Evolutionary conservation across 1,140 invertebrate species (phyloP).

Genomic region (Drosophila gunungcola): DNA sequence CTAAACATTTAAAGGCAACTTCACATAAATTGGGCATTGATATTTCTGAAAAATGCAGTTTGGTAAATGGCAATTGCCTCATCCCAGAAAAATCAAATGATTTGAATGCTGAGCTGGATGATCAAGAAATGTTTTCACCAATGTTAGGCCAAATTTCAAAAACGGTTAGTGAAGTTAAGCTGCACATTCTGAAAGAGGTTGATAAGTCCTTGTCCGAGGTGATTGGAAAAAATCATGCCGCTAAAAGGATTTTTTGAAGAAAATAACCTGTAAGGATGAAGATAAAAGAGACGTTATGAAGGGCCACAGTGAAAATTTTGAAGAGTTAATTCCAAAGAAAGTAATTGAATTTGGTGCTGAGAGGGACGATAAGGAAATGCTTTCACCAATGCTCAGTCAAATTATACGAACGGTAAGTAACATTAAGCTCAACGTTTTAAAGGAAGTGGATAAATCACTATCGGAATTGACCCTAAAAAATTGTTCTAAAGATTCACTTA

Average conservation of each 20-base stretch:
- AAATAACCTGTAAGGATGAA: background rate
- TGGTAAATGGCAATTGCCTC: background rate
- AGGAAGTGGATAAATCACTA: slow-evolving; percentile 1
- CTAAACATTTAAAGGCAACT: background rate
- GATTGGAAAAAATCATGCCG: background rate
- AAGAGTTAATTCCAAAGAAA: too few relatives aligned
- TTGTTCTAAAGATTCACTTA: background rate
- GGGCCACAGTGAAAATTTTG: too few relatives aligned
- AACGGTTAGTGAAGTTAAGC: background rate
- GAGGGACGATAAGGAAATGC: background rate
- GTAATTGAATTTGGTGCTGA: background rate
- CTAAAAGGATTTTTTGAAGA: background rate
- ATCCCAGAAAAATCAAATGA: background rate
- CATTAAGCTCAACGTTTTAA: background rate
- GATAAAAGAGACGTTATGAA: too few relatives aligned
- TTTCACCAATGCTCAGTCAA: background rate
- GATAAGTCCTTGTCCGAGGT: background rate
- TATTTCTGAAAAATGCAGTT: background rate
- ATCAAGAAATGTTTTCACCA: background rate
- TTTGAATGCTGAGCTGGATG: background rate
- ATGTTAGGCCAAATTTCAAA: too few relatives aligned
- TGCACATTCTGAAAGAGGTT: background rate
- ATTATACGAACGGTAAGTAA: background rate
- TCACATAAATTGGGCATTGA: background rate
- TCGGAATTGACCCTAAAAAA: background rate